Base-by-base conservation (phyloP, 2,113 vertebrate genomes). In the Lagopus muta region DNA sequence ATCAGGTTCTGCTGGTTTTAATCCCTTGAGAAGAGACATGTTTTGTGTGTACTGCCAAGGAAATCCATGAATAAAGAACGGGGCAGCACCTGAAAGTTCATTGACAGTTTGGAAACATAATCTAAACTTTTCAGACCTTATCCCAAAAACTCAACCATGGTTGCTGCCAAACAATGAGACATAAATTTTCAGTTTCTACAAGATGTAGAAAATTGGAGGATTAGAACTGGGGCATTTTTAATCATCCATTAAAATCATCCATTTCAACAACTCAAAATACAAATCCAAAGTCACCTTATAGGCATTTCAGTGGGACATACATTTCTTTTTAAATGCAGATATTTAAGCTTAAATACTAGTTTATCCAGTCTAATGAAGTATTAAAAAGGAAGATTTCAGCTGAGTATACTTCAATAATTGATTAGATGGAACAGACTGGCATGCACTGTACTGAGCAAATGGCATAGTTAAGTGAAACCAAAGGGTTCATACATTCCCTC, bases 241-340 rank as follows among this genome's bases (percentile, higher is more conserved):
- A 79, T 88, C 30, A 58, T 9, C 17, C 18, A 21, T 64, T 87
- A 38, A 38, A 65, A 79, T 88, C 30, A 58, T 9, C 17, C 16
- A 21, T 64, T 87, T 92, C 80, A 92, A 74, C 21, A 77, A 50
- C 71, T 61, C 66, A 54, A 90, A 94, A 72, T 54, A 60, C 21
- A 84, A 86, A 73, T 62, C n/a, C n/a, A 70, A 28, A 69, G 12
- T 67, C 40, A 4, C 72, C 13, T 54, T 85, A 42, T 55, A 34
- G 42, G 21, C 54, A 55, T 75, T 82, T 86, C 13, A 45, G 40
- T 30, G 11, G 65, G 60, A 58, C 19, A 75, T 3, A 32, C 9
- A 16, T 32, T 54, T 73, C 55, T 82, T 82, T 81, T 18, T 5
- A 15, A 71, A 76, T 45, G 24, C 11, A 62, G 67, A 52, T 43